Evolutionary conservation across 2,888 invertebrate species (phyloP).

Genomic region (Opisthograptis luteolata): DNA sequence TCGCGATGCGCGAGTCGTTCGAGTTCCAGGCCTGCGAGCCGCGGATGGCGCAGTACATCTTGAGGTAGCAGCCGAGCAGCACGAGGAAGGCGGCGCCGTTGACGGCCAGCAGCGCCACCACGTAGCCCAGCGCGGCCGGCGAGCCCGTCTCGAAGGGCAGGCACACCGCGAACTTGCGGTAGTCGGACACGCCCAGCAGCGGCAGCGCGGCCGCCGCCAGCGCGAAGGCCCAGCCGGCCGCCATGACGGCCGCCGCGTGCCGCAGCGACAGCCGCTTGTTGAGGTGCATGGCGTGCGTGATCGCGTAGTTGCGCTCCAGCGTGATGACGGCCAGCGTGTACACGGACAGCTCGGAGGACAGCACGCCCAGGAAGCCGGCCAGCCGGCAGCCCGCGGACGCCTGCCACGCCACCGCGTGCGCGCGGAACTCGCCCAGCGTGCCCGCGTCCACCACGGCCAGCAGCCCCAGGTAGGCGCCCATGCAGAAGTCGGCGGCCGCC

Average conservation of each 20-base stretch:
- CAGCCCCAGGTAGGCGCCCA: constrained; percentile 97
- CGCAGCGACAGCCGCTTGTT: constrained; percentile 96
- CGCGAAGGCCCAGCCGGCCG: constrained; percentile 96
- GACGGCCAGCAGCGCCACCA: constrained; percentile 94
- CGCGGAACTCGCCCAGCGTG: constrained; percentile 97
- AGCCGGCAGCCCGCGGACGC: constrained; percentile 96
- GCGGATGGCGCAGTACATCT: constrained; percentile 99
- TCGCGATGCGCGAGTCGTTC: constrained; percentile 97
- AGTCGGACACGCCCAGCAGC: constrained; percentile 95
- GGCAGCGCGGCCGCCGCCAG: constrained; percentile 94
- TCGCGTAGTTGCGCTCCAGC: constrained; percentile 97
- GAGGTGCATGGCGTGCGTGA: constrained; percentile 98
- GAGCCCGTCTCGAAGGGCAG: constrained; percentile 96
- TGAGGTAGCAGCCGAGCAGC: constrained; percentile 97
- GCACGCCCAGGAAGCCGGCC: constrained; percentile 97
- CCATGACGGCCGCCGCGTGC: constrained; percentile 96
- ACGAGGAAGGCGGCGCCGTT: constrained; percentile 97
- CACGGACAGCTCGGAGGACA: constrained; percentile 97
- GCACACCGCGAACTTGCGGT: constrained; percentile 98
- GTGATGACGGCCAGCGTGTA: constrained; percentile 98
- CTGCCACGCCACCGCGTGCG: constrained; percentile 99
- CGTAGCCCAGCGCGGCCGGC: constrained; percentile 92
- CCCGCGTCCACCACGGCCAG: constrained; percentile 98
- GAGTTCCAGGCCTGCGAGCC: constrained; percentile 99
- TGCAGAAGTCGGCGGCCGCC: constrained; percentile 98